Conservation (phyloP, 2,888 invertebrate genomes). For the Melinopterus prodromus region DNA sequence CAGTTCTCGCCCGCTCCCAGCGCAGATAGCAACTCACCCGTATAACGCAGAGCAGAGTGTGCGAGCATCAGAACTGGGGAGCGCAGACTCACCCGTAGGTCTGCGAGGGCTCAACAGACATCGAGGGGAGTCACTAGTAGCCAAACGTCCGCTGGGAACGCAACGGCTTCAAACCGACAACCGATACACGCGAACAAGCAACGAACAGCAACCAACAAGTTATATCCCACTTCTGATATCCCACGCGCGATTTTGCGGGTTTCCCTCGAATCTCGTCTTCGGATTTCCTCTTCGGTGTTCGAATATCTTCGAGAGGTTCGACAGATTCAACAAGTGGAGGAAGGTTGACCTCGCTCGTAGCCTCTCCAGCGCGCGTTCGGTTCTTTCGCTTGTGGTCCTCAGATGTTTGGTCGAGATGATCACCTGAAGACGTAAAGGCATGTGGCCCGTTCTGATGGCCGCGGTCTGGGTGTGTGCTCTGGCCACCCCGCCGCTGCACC, state of each 20-base stretch:
- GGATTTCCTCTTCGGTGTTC: not conserved
- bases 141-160: slow-evolving; percentile 7
- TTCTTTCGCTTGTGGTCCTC: slow-evolving; percentile 37
- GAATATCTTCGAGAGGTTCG: slow-evolving; percentile 23
- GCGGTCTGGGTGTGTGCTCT: slow-evolving; percentile 59
- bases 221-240: slow-evolving; percentile 12
- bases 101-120: slow-evolving; percentile 12
- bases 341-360: not conserved
- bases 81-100: not conserved
- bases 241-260: not conserved
- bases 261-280: not conserved
- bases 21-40: slow-evolving; percentile 45
- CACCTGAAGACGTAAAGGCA: slow-evolving; percentile 56
- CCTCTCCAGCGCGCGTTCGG: not conserved
- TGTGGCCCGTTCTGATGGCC: slow-evolving; percentile 58
- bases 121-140: not conserved
- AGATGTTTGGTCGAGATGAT: slow-evolving; percentile 55
- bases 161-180: not conserved
- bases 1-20: slow-evolving; percentile 61
- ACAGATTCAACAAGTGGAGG: slow-evolving; percentile 54
- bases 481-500: slow-evolving; percentile 58
- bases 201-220: not conserved
- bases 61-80: not conserved
- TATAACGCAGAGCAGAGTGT: slow-evolving; percentile 9
- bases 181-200: not conserved